Evolutionary conservation across 2,113 vertebrate species (phyloP).

Genomic region (Herpailurus yagouaroundi): DNA sequence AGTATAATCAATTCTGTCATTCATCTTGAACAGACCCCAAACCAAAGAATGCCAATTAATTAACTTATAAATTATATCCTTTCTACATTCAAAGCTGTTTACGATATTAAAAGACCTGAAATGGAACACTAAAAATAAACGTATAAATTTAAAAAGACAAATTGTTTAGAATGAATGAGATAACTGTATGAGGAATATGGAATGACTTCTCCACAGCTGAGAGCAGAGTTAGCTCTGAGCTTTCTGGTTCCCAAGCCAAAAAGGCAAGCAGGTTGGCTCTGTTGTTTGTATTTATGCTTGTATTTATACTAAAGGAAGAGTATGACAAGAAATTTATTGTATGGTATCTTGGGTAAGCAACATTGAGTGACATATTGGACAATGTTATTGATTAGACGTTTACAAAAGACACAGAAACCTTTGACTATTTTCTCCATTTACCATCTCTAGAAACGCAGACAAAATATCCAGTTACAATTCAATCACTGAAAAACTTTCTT

Average conservation of each 20-base stretch:
- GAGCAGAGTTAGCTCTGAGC: not conserved
- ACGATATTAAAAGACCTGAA: constrained; percentile 54
- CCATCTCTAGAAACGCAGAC: not conserved
- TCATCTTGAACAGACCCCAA: constrained; percentile 62
- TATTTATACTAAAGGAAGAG: not conserved
- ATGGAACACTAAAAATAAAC: constrained; percentile 57
- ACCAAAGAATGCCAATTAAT: constrained; percentile 54
- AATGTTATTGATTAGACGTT: not conserved
- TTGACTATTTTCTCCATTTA: constrained; percentile 6
- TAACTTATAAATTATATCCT: constrained; percentile 59
- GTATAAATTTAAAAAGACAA: constrained; percentile 33
- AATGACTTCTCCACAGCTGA: not conserved
- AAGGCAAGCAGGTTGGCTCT: not conserved
- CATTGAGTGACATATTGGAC: not conserved
- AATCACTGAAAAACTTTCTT: not conserved
- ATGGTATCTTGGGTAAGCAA: not conserved
- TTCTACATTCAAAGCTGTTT: constrained; percentile 38
- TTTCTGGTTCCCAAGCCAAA: constrained; percentile 31
- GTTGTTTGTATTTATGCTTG: not conserved
- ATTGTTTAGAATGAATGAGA: constrained; percentile 8
- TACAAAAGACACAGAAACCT: not conserved
- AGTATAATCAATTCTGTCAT: constrained; percentile 45
- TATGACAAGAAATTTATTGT: not conserved
- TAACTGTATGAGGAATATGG: not conserved
- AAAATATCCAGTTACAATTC: not conserved